Conservation (phyloP, 2,113 vertebrate species). For the Microcebus jonahi region DNA sequence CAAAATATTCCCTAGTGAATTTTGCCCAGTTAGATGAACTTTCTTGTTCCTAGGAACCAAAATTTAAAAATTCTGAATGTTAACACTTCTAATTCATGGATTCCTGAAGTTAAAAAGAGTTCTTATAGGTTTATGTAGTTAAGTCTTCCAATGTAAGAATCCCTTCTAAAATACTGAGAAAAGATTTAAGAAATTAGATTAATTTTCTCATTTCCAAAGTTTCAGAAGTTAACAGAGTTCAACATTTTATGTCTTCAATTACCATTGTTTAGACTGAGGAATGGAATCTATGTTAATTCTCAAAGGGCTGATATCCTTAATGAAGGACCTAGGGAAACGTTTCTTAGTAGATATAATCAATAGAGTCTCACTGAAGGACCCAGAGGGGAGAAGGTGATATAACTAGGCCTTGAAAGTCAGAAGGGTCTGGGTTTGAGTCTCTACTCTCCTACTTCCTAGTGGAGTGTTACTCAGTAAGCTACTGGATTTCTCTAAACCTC, state of each 20-base stretch:
- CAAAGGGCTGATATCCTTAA: not conserved
- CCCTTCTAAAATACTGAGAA: conserved; percentile 32
- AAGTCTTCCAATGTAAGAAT: conserved; percentile 14
- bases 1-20: conserved; percentile 29
- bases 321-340: not conserved
- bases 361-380: not conserved
- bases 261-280: not conserved
- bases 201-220: conserved; percentile 47
- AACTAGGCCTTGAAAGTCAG: not conserved
- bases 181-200: conserved; percentile 19
- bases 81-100: conserved; percentile 10
- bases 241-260: not conserved
- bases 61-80: conserved; percentile 43
- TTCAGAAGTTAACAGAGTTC: conserved; percentile 30
- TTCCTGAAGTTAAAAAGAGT: conserved; percentile 29
- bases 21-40: conserved; percentile 16
- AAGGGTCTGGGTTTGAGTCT: not conserved
- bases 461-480: not conserved
- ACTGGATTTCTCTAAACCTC: conserved; percentile 33
- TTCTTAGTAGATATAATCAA: not conserved
- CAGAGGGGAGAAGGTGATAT: not conserved
- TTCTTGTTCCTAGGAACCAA: conserved; percentile 28
- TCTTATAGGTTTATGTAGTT: not conserved
- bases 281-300: not conserved
- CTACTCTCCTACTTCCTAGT: not conserved